Evolutionary conservation across 2,888 invertebrate genomes (phyloP).

Genomic region (Atethmia centrago): DNA sequence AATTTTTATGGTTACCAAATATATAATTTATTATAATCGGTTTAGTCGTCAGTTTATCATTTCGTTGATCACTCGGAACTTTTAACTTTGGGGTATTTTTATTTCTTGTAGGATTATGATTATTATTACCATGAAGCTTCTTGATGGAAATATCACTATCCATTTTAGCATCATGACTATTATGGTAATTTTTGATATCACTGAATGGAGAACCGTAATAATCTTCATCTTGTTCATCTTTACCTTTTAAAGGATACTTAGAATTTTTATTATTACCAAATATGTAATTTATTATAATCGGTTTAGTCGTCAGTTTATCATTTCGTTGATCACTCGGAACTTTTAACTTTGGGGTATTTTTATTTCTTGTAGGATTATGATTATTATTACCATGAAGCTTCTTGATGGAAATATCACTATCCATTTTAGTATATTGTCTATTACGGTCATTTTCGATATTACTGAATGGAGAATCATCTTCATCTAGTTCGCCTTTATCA

Average conservation of each 20-base stretch:
- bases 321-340: background rate
- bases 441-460: background rate
- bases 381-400: background rate
- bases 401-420: background rate
- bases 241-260: background rate
- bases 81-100: background rate
- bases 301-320: background rate
- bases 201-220: background rate
- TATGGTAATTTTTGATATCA: background rate
- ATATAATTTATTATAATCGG: background rate
- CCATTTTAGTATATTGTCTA: background rate
- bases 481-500: background rate
- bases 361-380: background rate
- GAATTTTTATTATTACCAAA: background rate
- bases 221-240: background rate
- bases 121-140: background rate
- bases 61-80: background rate
- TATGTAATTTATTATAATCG: background rate
- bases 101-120: background rate
- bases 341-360: background rate
- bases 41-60: background rate
- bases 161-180: background rate
- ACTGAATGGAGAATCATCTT: conserved; percentile 1
- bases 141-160: background rate
- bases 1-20: background rate